Conservation (phyloP, 1,140 invertebrate species). For the Drosophila grimshawi region DNA sequence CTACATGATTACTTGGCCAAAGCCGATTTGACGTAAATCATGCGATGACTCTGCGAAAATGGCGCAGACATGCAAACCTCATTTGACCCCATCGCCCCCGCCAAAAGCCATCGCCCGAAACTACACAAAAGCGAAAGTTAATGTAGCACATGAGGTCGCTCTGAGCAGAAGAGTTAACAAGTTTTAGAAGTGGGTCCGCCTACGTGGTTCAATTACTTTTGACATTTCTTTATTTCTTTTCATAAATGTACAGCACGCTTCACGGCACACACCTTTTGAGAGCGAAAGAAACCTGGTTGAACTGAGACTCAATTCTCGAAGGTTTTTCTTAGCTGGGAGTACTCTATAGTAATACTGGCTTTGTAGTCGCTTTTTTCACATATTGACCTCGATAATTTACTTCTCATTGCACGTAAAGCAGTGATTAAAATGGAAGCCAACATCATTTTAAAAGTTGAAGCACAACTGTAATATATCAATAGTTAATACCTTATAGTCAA, state of each 20-base stretch:
- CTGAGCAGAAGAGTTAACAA: constrained; percentile 60
- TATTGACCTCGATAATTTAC: background rate
- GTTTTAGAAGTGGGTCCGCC: constrained; percentile 31
- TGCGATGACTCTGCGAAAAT: constrained; percentile 73
- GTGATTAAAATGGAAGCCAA: background rate
- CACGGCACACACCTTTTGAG: constrained; percentile 18
- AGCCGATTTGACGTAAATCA: constrained; percentile 72
- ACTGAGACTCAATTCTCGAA: background rate
- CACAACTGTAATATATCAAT: too few relatives aligned
- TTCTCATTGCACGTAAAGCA: background rate
- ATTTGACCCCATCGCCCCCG: background rate
- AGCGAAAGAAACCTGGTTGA: background rate
- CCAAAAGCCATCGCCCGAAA: constrained; percentile 8
- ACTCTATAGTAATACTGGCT: background rate
- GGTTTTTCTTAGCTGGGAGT: background rate
- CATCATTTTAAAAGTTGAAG: too few relatives aligned
- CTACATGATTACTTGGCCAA: constrained; percentile 65
- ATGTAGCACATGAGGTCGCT: constrained; percentile 60
- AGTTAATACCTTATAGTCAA: too few relatives aligned
- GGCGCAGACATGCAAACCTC: constrained; percentile 35
- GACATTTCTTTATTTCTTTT: constrained; percentile 73
- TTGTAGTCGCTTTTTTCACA: background rate
- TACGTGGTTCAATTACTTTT: constrained; percentile 77
- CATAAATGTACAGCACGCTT: constrained; percentile 68
- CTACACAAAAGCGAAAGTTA: constrained; percentile 68